These are phyloP conservation scores for Patella caerulea DNA, from an alignment of 2,888 invertebrate genomes.

Conservation along the genomic window DNA sequence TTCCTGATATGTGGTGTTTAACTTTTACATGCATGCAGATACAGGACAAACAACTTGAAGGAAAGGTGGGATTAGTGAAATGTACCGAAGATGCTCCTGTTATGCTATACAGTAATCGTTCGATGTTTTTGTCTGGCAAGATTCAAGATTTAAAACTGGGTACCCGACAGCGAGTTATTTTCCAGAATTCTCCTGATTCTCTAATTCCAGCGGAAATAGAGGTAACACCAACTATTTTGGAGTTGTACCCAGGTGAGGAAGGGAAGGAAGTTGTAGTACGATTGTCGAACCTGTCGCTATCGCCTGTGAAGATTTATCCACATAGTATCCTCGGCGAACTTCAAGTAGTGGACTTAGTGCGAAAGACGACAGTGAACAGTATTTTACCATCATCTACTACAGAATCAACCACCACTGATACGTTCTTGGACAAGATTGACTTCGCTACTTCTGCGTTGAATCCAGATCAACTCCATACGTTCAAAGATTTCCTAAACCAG, in stretches of 20 bases:
- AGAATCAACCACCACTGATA: constrained; percentile 1
- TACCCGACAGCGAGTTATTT: not conserved
- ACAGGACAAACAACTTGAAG: not conserved
- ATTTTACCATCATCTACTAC: not conserved
- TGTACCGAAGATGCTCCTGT: not conserved
- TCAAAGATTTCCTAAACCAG: not conserved
- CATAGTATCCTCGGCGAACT: not conserved
- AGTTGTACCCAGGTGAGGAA: constrained; percentile 1
- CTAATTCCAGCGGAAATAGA: not conserved
- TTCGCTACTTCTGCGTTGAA: not conserved
- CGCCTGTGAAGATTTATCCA: not conserved
- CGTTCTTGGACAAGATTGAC: not conserved
- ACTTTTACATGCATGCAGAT: not conserved
- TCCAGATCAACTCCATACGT: not conserved
- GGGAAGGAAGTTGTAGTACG: not conserved
- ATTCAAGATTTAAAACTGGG: not conserved
- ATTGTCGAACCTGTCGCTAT: not conserved
- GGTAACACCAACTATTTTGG: not conserved
- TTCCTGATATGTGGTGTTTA: not conserved
- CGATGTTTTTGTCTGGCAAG: not conserved
- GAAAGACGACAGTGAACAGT: not conserved
- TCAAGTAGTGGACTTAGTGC: not conserved
- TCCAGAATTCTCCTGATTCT: constrained; percentile 1
- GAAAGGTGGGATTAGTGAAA: not conserved
- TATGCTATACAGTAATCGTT: not conserved